Percentiles rank a stretch among this genome's conserved stretches.
Evolutionary conservation across 2,888 invertebrate species (phyloP).

Genomic region (Loripinus fragilis): DNA sequence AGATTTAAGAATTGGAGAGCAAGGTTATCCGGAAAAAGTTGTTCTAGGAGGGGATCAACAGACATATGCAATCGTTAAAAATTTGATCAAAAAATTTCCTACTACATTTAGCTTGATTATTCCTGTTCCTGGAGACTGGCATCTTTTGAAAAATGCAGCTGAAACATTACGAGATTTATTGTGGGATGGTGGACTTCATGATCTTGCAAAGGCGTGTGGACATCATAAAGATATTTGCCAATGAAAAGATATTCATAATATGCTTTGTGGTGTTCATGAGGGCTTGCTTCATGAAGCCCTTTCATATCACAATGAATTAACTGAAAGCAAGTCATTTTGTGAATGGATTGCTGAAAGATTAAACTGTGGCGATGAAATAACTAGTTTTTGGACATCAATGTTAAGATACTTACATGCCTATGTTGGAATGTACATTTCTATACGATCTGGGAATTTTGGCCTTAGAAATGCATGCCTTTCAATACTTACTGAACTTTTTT

Average conservation of each 20-base stretch:
- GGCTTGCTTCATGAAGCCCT: background rate
- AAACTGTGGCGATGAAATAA: background rate
- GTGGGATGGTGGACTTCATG: background rate
- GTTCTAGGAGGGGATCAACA: constrained; percentile 3
- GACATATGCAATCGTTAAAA: background rate
- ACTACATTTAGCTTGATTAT: background rate
- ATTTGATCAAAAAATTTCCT: background rate
- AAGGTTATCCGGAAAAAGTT: background rate
- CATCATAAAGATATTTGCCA: background rate
- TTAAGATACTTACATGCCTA: background rate
- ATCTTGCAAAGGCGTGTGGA: background rate
- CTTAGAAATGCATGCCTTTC: background rate
- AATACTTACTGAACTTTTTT: background rate
- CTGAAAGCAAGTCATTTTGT: no score
- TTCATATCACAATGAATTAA: no score
- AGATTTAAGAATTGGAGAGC: background rate
- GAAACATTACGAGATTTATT: background rate
- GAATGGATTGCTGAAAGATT: no score
- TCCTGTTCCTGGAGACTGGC: constrained; percentile 6
- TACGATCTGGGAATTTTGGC: background rate
- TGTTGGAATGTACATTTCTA: background rate
- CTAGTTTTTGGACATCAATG: background rate
- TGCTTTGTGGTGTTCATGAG: background rate
- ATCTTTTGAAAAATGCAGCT: background rate
- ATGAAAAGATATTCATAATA: constrained; percentile 1